These are phyloP conservation scores for Phasianus colchicus DNA, from an alignment of 2,113 vertebrate species.

Conservation along the genomic window DNA sequence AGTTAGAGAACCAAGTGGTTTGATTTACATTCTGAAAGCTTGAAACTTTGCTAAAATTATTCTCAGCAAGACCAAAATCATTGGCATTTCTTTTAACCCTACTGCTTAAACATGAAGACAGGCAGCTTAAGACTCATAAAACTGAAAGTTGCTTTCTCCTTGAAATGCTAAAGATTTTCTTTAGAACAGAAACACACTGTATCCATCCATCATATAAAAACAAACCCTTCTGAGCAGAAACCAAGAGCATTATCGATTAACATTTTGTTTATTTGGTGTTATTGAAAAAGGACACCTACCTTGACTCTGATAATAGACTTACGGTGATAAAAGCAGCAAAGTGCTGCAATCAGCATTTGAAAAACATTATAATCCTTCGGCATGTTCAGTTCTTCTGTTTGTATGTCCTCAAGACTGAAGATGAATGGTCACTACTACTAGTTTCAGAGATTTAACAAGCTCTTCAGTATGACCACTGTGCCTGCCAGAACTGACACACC, in stretches of 20 bases:
- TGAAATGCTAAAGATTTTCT: background rate
- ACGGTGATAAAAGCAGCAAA: slow-evolving; percentile 96
- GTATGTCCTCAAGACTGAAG: slow-evolving; percentile 3
- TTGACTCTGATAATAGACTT: slow-evolving; percentile 89
- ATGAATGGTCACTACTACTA: background rate
- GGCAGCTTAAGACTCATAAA: background rate
- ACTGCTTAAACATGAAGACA: background rate
- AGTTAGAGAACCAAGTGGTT: background rate
- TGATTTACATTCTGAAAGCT: background rate
- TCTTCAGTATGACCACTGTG: background rate
- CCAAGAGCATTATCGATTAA: background rate
- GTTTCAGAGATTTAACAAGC: background rate
- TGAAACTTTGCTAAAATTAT: background rate
- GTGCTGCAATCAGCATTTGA: slow-evolving; percentile 85
- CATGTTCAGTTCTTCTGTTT: slow-evolving; percentile 77
- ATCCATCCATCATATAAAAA: background rate
- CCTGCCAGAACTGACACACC: background rate
- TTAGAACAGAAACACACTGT: background rate
- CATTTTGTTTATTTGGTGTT: background rate
- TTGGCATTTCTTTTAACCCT: background rate
- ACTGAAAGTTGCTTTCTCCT: background rate
- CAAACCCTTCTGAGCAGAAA: background rate
- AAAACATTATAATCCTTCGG: slow-evolving; percentile 87
- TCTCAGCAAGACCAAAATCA: background rate
- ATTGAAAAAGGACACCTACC: slow-evolving; percentile 78